Evolutionary conservation across 2,888 invertebrate species (phyloP).

Genomic region (Drosophila algonquin): DNA sequence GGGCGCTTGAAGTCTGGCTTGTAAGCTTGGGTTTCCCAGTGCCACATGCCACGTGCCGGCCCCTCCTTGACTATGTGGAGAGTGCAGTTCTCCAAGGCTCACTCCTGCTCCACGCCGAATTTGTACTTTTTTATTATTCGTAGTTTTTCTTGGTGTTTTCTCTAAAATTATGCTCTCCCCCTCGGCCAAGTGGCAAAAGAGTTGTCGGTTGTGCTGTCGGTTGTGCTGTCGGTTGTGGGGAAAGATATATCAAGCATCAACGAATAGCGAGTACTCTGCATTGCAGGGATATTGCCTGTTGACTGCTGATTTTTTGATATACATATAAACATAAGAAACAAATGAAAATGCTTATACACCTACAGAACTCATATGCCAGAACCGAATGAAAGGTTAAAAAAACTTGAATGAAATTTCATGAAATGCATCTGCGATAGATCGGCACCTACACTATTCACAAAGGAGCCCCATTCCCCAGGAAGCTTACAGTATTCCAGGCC

Average conservation of each 20-base stretch:
- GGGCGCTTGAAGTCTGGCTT: conserved; percentile 53
- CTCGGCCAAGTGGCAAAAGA: conserved; percentile 37
- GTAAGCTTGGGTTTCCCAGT: conserved; percentile 47
- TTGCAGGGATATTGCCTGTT: too few species aligned
- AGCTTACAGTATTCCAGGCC: not conserved
- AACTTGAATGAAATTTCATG: not conserved
- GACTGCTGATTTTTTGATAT: too few species aligned
- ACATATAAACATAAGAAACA: too few species aligned
- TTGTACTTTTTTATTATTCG: conserved; percentile 35
- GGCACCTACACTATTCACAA: not conserved
- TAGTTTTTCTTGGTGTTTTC: conserved; percentile 27
- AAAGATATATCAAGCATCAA: not conserved
- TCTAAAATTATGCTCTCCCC: conserved; percentile 52
- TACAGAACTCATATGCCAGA: too few species aligned
- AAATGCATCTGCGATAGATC: not conserved
- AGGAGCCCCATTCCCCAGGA: conserved; percentile 22
- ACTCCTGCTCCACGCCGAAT: conserved; percentile 47
- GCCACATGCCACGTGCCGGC: conserved; percentile 38
- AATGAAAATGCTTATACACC: too few species aligned
- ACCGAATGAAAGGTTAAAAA: too few species aligned
- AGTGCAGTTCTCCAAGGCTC: conserved; percentile 27
- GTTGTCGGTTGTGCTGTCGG: conserved; percentile 15
- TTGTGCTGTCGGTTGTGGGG: not conserved
- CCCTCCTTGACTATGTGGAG: not conserved
- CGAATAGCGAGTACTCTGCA: conserved; percentile 18